Evolutionary conservation across 1,140 invertebrate species (phyloP).

Genomic region (Pseudobourletiella spinata): DNA sequence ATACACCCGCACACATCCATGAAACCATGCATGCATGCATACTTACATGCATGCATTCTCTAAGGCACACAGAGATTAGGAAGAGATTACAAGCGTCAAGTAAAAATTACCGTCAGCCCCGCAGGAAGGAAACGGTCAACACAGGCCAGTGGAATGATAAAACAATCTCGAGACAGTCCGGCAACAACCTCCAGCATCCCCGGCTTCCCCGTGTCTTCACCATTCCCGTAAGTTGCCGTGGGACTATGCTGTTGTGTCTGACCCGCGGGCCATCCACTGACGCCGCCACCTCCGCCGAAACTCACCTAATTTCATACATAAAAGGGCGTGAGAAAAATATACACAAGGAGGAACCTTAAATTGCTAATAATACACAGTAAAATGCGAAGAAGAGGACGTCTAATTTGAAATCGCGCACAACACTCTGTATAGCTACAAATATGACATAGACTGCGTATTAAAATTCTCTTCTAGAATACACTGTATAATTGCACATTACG

Average conservation of each 20-base stretch:
- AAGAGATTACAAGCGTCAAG: too few species aligned
- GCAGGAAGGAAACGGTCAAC: slow-evolving; percentile 74
- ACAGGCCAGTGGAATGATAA: slow-evolving; percentile 77
- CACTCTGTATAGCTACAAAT: not conserved
- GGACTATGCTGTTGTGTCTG: slow-evolving; percentile 43
- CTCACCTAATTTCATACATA: slow-evolving; percentile 20
- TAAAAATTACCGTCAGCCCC: slow-evolving; percentile 66
- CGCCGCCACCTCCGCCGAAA: slow-evolving; percentile 39
- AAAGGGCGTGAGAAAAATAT: not conserved
- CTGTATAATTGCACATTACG: too few species aligned
- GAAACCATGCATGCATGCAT: too few species aligned
- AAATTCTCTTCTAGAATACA: too few species aligned
- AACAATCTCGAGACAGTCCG: slow-evolving; percentile 71
- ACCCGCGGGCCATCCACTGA: slow-evolving; percentile 37
- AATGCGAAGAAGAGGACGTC: too few species aligned
- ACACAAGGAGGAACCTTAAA: too few species aligned
- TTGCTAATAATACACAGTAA: too few species aligned
- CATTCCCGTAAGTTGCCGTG: slow-evolving; percentile 26
- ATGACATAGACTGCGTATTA: too few species aligned
- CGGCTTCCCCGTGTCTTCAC: slow-evolving; percentile 50
- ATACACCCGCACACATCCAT: too few species aligned
- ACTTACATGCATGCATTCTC: too few species aligned
- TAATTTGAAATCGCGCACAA: too few species aligned
- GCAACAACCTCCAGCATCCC: slow-evolving; percentile 48
- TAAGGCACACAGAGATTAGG: too few species aligned